Evolutionary conservation across 2,113 vertebrate species (phyloP).

Genomic region (Nycticorax nycticorax): DNA sequence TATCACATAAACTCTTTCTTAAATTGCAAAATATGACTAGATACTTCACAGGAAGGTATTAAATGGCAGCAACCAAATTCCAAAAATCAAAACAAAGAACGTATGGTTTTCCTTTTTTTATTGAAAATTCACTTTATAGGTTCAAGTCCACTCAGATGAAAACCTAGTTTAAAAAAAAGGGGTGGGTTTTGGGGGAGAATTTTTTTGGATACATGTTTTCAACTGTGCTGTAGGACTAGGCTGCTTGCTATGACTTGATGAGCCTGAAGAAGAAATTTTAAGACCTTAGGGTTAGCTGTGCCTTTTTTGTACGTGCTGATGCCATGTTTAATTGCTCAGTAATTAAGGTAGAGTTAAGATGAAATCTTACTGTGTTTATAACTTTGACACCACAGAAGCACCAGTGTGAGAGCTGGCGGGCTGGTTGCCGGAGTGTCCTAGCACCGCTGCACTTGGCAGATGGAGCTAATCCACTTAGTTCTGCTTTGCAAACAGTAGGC

Average conservation of each 20-base stretch:
- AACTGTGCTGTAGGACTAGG: background rate
- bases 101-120: background rate
- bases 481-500: background rate
- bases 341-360: background rate
- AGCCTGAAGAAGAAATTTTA: background rate
- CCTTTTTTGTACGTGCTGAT: background rate
- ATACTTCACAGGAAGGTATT: background rate
- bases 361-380: background rate
- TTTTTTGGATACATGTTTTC: background rate
- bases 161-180: background rate
- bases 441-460: background rate
- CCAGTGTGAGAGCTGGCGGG: background rate
- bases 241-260: background rate
- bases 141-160: background rate
- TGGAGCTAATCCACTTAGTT: background rate
- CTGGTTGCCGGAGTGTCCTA: background rate
- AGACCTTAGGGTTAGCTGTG: background rate
- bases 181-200: fast-evolving
- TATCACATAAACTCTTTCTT: background rate
- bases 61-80: background rate
- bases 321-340: background rate
- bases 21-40: background rate
- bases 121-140: no score
- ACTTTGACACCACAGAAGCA: background rate
- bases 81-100: background rate